A percentile compares a stretch with the other conserved stretches of the same genome.
Conservation (phyloP, 1,140 invertebrate genomes). For the Frieseomelitta varia region DNA sequence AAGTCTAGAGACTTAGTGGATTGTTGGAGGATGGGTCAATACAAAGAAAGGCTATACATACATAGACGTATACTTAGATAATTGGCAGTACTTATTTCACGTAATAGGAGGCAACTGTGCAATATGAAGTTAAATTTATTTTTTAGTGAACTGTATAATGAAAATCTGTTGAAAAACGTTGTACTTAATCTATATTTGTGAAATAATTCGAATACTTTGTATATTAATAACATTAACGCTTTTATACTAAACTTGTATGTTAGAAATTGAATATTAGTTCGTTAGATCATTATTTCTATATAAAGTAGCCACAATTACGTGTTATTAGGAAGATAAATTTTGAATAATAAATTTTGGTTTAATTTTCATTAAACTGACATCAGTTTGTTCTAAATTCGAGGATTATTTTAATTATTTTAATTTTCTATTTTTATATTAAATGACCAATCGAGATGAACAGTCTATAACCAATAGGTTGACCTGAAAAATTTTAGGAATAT, state of each 20-base stretch:
- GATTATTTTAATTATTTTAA: background rate
- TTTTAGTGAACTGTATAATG: background rate
- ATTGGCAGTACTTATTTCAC: conserved; percentile 4
- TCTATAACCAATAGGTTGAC: conserved; percentile 4
- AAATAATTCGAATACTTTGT: background rate
- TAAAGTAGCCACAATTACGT: background rate
- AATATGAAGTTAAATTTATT: background rate
- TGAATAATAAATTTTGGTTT: background rate
- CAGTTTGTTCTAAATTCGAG: background rate
- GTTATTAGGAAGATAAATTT: background rate
- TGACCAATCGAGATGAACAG: background rate
- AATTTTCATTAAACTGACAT: background rate
- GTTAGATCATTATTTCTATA: background rate
- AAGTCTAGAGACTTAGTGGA: conserved; percentile 12
- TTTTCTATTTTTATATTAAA: background rate
- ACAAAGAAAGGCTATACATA: conserved; percentile 37
- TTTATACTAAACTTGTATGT: background rate
- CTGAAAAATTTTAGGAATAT: conserved; percentile 15
- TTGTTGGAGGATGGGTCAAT: conserved; percentile 55
- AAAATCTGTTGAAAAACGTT: background rate
- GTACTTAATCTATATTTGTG: background rate
- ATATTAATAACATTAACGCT: background rate
- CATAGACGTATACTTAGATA: background rate
- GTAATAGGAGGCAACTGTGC: background rate
- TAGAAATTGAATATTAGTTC: conserved; percentile 5